Percentiles rank a stretch among this genome's conserved stretches.
These are phyloP conservation scores for Salpingus planirostris DNA, from an alignment of 2,888 invertebrate species.

Conservation along the genomic window DNA sequence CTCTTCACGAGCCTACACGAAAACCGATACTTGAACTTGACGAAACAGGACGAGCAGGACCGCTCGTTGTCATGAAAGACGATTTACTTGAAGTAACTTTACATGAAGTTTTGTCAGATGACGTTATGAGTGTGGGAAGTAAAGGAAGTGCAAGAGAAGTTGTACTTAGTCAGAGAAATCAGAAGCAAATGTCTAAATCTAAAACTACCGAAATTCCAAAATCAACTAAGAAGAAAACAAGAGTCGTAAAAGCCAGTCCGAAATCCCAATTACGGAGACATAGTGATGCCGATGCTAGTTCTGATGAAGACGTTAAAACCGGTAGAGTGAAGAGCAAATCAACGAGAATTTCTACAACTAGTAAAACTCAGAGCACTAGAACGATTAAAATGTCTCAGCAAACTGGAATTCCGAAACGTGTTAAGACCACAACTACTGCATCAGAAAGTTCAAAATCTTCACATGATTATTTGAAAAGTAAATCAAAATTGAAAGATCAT, in stretches of 20 bases:
- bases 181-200: conserved; percentile 1
- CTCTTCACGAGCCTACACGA: too few species aligned
- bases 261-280: conserved; percentile 8
- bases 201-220: conserved; percentile 9
- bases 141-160: too few species aligned
- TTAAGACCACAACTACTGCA: conserved; percentile 2
- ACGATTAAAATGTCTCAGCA: neutral
- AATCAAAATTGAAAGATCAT: conserved; percentile 8
- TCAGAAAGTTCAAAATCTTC: conserved; percentile 10
- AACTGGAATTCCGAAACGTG: conserved; percentile 7
- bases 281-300: conserved; percentile 36
- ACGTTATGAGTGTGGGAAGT: neutral
- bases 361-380: neutral
- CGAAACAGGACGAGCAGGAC: conserved; percentile 19
- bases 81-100: conserved; percentile 39
- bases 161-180: neutral
- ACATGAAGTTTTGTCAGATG: conserved; percentile 11
- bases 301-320: conserved; percentile 29
- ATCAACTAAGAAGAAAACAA: conserved; percentile 10
- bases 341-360: too few species aligned
- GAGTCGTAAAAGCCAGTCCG: conserved; percentile 11
- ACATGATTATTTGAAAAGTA: conserved; percentile 16
- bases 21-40: too few species aligned
- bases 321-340: neutral
- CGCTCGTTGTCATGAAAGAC: conserved; percentile 41